Conservation (phyloP, 2,113 vertebrate genomes). For the Laticauda laticaudata region DNA sequence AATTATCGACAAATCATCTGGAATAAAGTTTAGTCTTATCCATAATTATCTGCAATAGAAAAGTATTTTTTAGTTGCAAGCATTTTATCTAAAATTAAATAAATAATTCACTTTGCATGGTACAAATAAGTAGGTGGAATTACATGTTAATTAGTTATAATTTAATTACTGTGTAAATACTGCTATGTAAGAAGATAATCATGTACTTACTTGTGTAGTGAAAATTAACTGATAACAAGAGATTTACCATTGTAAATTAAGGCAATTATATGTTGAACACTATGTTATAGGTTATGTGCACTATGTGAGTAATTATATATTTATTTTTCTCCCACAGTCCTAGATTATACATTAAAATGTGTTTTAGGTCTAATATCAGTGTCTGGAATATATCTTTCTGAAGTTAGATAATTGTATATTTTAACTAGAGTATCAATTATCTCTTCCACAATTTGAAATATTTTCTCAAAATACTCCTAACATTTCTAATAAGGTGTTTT, state of each 20-base stretch:
- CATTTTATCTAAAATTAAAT: constrained; percentile 55
- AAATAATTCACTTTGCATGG: constrained; percentile 48
- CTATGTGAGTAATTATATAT: neutral
- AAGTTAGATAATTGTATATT: neutral
- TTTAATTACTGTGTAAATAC: constrained; percentile 55
- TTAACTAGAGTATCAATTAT: neutral
- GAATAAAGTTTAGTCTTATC: neutral
- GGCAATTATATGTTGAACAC: constrained; percentile 40
- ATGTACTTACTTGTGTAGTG: constrained; percentile 61
- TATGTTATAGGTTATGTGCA: constrained; percentile 6
- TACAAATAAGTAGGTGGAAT: constrained; percentile 65
- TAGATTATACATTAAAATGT: neutral
- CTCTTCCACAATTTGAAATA: neutral
- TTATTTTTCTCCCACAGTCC: neutral
- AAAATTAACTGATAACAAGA: constrained; percentile 73
- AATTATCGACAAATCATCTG: neutral
- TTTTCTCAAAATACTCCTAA: constrained; percentile 2
- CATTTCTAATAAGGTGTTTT: neutral
- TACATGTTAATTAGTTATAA: constrained; percentile 68
- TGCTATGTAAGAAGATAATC: constrained; percentile 62
- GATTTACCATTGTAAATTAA: constrained; percentile 59
- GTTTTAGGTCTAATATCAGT: neutral
- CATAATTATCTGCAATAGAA: constrained; percentile 6
- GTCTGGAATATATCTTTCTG: neutral
- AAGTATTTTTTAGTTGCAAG: constrained; percentile 44